phyloP scores from a whole-genome alignment of 2,113 vertebrate species.

The Siniperca chuatsi region DNA sequence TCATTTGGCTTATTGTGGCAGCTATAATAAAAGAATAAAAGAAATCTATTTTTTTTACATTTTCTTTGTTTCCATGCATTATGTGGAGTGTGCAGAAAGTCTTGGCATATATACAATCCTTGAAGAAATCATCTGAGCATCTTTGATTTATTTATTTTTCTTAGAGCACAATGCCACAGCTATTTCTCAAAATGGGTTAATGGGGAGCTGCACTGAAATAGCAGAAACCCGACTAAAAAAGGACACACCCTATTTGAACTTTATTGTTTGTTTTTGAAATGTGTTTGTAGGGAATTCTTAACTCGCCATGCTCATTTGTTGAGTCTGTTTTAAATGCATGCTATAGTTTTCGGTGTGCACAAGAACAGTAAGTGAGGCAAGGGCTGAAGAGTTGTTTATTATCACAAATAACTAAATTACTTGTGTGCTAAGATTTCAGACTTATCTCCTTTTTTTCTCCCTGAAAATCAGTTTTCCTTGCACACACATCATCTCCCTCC shows the following conservation, averaged over 20 bases:
- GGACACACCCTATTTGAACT: slow-evolving; percentile 12
- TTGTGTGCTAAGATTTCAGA: slow-evolving; percentile 5
- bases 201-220: slow-evolving; percentile 26
- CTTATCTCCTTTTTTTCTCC: not conserved
- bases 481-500: not conserved
- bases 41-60: not conserved
- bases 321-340: slow-evolving; percentile 26
- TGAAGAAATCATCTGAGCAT: slow-evolving; percentile 6
- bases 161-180: slow-evolving; percentile 11
- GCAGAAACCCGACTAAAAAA: not conserved
- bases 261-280: slow-evolving; percentile 29
- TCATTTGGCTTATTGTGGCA: not conserved
- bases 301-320: not conserved
- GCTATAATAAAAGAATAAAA: slow-evolving; percentile 4
- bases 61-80: not conserved
- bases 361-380: not conserved
- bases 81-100: not conserved
- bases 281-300: slow-evolving; percentile 5
- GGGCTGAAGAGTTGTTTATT: slow-evolving; percentile 5
- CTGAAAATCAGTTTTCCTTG: slow-evolving; percentile 7
- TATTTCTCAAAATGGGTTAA: slow-evolving; percentile 38
- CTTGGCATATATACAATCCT: not conserved
- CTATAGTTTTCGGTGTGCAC: not conserved
- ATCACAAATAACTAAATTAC: slow-evolving; percentile 24
- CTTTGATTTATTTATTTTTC: slow-evolving; percentile 24